Conservation (phyloP, 2,888 invertebrate species). For the Cantharis flavilabris region DNA sequence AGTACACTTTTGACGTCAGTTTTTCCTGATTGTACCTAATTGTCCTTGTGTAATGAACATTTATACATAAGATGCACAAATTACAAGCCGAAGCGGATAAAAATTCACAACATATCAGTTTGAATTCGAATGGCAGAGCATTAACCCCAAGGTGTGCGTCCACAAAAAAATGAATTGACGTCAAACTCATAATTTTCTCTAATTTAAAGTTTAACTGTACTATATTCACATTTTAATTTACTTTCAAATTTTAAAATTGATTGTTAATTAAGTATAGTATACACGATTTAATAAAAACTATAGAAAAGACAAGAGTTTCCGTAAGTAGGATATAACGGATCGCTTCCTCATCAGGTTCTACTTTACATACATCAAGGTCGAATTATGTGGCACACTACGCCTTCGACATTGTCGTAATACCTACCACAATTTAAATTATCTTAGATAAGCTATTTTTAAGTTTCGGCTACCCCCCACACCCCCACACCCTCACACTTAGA, state of each 20-base stretch:
- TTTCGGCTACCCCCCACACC: too few relatives aligned
- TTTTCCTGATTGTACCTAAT: background rate
- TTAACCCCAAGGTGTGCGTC: background rate
- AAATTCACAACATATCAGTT: background rate
- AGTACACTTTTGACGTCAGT: background rate
- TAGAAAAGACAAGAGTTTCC: background rate
- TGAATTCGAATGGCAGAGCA: background rate
- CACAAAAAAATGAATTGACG: background rate
- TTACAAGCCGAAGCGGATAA: background rate
- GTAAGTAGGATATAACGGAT: constrained; percentile 15
- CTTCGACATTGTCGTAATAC: constrained; percentile 6
- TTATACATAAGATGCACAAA: background rate
- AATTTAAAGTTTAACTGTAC: background rate
- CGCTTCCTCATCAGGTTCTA: constrained; percentile 9
- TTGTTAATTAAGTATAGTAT: background rate
- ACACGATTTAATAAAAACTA: background rate
- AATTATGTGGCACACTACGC: constrained; percentile 12
- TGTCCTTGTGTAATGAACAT: background rate
- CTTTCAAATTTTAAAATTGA: background rate
- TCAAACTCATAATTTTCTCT: background rate
- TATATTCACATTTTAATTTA: background rate
- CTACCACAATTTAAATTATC: background rate
- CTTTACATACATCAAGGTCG: constrained; percentile 11
- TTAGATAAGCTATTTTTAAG: background rate
- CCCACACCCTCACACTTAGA: too few relatives aligned